Evolutionary conservation across 2,113 vertebrate species (phyloP).

Genomic region (Oncorhynchus keta): DNA sequence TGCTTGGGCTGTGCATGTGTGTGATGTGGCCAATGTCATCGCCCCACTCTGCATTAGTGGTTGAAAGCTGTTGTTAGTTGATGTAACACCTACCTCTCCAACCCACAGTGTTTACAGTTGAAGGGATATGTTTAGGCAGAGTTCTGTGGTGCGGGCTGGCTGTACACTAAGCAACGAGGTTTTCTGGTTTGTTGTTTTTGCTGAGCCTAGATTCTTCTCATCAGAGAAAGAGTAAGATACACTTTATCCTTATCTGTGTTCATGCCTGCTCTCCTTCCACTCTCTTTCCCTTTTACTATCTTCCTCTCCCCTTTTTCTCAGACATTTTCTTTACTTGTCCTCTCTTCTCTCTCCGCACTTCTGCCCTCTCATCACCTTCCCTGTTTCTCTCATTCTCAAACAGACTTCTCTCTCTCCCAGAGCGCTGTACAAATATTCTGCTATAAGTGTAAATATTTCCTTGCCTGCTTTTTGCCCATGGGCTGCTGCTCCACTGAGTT

Average conservation of each 20-base stretch:
- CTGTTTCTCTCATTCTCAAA: neutral
- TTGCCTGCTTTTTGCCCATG: neutral
- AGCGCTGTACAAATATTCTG: neutral
- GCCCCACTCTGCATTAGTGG: too few species aligned
- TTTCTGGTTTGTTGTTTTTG: too few species aligned
- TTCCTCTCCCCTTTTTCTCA: neutral
- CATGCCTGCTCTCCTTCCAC: neutral
- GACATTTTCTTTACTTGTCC: neutral
- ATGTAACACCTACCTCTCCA: too few species aligned
- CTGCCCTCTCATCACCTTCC: neutral
- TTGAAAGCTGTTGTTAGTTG: too few species aligned
- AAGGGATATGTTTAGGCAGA: too few species aligned
- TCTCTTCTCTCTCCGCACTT: neutral
- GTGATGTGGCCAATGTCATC: neutral
- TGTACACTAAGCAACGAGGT: too few species aligned
- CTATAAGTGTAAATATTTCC: conserved; percentile 27
- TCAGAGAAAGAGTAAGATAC: too few species aligned
- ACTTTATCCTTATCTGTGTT: too few species aligned
- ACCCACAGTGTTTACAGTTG: too few species aligned
- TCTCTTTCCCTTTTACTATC: neutral
- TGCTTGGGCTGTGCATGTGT: neutral
- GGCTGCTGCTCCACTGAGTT: neutral
- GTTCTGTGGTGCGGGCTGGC: too few species aligned
- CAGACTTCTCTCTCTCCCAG: conserved; percentile 2
- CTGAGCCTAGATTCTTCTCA: too few species aligned